Evolutionary conservation across 2,797 vertebrate species (phyloP).

Genomic region (Paguma larvata): DNA sequence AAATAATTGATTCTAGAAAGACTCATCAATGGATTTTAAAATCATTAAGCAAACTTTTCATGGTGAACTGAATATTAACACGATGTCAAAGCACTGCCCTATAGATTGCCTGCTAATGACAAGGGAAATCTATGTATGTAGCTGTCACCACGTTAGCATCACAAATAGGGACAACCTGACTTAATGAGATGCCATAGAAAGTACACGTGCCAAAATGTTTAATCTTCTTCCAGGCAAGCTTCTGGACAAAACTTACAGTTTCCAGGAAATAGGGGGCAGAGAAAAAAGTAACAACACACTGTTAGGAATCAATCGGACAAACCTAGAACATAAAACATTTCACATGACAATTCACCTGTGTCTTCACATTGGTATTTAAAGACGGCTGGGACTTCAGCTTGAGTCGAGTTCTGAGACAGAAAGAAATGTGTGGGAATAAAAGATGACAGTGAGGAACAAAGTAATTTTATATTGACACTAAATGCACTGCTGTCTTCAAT

Average conservation of each 20-base stretch:
- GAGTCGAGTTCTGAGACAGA: slow-evolving; percentile 51
- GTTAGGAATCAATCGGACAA: slow-evolving; percentile 43
- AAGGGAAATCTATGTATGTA: slow-evolving; percentile 33
- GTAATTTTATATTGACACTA: background rate
- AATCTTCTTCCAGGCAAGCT: background rate
- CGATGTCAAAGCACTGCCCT: background rate
- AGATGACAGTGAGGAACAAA: background rate
- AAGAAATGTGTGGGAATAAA: background rate
- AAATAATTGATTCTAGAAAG: slow-evolving; percentile 36
- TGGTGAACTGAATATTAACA: slow-evolving; percentile 12
- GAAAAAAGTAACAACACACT: background rate
- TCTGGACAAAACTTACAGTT: background rate
- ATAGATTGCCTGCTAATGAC: background rate
- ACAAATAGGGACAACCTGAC: background rate
- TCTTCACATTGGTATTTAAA: slow-evolving; percentile 45
- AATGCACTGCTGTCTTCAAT: background rate
- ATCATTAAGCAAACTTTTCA: slow-evolving; percentile 19
- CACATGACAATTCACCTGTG: background rate
- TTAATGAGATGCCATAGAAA: background rate
- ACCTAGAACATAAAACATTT: slow-evolving; percentile 2
- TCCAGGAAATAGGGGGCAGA: background rate
- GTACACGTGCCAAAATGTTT: background rate
- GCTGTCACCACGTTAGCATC: background rate
- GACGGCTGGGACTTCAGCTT: slow-evolving; percentile 18
- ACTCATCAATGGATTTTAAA: slow-evolving; percentile 45